Evolutionary conservation across 2,888 invertebrate species (phyloP).

Genomic region (Limenitis camilla): DNA sequence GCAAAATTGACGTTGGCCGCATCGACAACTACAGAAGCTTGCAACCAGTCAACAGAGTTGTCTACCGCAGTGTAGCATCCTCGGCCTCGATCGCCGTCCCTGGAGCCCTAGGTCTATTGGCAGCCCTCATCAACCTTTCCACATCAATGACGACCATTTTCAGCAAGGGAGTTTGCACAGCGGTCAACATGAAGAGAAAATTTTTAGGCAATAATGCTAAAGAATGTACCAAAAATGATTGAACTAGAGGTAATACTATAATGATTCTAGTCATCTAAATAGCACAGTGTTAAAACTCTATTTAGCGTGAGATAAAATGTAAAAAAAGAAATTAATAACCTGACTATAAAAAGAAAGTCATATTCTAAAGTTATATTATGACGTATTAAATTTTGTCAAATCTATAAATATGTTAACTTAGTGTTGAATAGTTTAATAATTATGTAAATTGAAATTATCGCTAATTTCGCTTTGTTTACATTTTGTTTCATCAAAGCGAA

Average conservation of each 20-base stretch:
- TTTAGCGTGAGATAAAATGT: too few species aligned
- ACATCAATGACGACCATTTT: constrained; percentile 34
- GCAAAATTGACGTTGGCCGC: constrained; percentile 49
- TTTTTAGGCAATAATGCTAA: constrained; percentile 34
- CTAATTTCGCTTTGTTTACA: too few species aligned
- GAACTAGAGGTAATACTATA: not conserved
- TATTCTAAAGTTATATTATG: too few species aligned
- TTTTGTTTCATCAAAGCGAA: too few species aligned
- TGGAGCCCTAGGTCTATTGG: constrained; percentile 31
- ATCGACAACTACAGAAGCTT: constrained; percentile 63
- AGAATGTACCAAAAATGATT: constrained; percentile 28
- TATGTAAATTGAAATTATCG: too few species aligned
- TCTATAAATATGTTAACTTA: too few species aligned
- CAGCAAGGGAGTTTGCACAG: constrained; percentile 40
- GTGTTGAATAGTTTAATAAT: too few species aligned
- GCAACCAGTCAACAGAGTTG: constrained; percentile 49
- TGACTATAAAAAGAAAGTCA: too few species aligned
- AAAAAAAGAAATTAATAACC: too few species aligned
- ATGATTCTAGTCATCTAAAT: constrained; percentile 3
- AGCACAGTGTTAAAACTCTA: too few species aligned
- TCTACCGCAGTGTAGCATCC: constrained; percentile 54
- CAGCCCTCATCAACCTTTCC: constrained; percentile 39
- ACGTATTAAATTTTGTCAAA: too few species aligned
- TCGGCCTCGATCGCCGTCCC: constrained; percentile 39
- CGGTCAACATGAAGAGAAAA: constrained; percentile 44